Percentiles rank a stretch among this genome's conserved stretches.
Conservation (phyloP, 2,113 vertebrate genomes). For the Ranitomeya imitator region DNA sequence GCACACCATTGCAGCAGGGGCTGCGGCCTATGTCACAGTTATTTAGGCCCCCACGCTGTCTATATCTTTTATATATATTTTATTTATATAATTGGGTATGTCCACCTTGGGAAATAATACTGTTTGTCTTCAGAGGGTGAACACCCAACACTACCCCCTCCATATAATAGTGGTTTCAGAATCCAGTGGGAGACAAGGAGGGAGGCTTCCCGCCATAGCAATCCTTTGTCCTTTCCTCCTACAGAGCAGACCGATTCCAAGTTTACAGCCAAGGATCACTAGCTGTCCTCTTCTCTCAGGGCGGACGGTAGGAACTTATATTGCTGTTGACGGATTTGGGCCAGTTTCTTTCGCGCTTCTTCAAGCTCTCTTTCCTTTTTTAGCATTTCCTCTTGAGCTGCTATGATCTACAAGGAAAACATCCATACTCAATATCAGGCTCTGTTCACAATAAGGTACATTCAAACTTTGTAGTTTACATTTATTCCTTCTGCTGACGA, state of each 20-base stretch:
- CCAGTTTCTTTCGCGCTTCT: conserved; percentile 95
- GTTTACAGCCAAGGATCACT: conserved; percentile 52
- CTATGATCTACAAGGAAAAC: conserved; percentile 83
- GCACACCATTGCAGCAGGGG: conserved; percentile 19
- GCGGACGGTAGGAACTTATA: conserved; percentile 97
- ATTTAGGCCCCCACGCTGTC: conserved; percentile 7
- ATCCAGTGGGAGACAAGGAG: conserved; percentile 59
- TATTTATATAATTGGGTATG: conserved; percentile 45
- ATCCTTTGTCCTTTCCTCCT: conserved; percentile 60
- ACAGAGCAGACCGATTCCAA: conserved; percentile 60
- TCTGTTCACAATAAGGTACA: too few species aligned
- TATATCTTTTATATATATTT: conserved; percentile 50
- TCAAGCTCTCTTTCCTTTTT: conserved; percentile 96
- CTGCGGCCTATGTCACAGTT: neutral
- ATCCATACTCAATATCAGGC: neutral
- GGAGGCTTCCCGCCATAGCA: conserved; percentile 60
- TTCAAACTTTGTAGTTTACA: too few species aligned
- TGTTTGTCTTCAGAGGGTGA: conserved; percentile 39
- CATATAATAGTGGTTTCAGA: conserved; percentile 35
- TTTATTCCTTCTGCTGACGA: too few species aligned
- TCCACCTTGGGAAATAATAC: conserved; percentile 55
- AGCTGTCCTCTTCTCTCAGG: conserved; percentile 92
- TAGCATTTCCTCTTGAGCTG: conserved; percentile 98
- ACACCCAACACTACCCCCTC: conserved; percentile 57
- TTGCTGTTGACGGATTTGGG: conserved; percentile 98